Evolutionary conservation across 2,888 invertebrate genomes (phyloP).

Genomic region (Acrobasis consociella): DNA sequence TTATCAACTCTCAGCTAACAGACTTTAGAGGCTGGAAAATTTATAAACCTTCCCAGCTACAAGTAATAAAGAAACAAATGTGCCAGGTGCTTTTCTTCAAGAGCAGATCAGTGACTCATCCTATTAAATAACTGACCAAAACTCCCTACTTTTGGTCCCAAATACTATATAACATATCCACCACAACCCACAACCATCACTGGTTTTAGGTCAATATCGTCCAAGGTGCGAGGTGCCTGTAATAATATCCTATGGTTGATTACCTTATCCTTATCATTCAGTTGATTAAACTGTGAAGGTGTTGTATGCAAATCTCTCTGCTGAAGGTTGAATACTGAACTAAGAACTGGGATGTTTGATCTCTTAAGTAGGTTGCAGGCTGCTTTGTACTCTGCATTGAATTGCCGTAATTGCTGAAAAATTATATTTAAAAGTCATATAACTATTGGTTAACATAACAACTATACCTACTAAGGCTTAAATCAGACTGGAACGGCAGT

Average conservation of each 20-base stretch:
- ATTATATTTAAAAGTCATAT: constrained; percentile 17
- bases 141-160: no score
- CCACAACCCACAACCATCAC: no score
- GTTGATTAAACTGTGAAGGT: constrained; percentile 41
- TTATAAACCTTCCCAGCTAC: no score
- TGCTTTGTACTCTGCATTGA: constrained; percentile 82
- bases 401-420: constrained; percentile 54
- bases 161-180: no score
- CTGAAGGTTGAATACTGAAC: constrained; percentile 43
- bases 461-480: no score
- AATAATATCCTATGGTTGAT: neutral
- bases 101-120: no score
- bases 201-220: neutral
- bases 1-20: no score
- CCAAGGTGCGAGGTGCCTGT: neutral
- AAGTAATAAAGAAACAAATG: no score
- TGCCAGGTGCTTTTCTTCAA: no score
- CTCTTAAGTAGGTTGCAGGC: constrained; percentile 77
- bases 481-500: no score
- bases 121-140: no score
- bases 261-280: constrained; percentile 49
- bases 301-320: constrained; percentile 55
- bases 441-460: neutral
- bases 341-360: constrained; percentile 71
- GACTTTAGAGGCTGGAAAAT: no score